These are phyloP conservation scores for Anneissia japonica DNA, from an alignment of 35 echinoderm and acorn worm genomes.

Conservation along the genomic window DNA sequence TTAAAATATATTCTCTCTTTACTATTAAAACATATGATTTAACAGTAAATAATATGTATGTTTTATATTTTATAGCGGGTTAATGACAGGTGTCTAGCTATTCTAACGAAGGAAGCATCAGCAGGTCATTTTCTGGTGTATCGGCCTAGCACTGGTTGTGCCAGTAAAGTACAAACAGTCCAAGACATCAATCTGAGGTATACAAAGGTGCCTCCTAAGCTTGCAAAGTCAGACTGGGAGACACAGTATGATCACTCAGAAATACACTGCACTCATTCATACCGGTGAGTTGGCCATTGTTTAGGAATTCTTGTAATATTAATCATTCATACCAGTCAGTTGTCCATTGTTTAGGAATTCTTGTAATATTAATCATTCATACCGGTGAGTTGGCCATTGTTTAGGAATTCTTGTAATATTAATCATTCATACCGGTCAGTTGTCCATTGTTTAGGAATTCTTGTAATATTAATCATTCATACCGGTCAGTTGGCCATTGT, in stretches of 20 bases:
- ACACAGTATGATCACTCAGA: not conserved
- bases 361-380: too few species aligned
- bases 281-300: not conserved
- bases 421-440: too few species aligned
- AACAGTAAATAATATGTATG: too few species aligned
- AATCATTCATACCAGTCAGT: too few species aligned
- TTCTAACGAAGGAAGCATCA: not conserved
- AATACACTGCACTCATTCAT: not conserved
- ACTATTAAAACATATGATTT: too few species aligned
- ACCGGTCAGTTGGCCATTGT: not conserved
- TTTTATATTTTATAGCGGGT: not conserved
- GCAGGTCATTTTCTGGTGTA: not conserved
- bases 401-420: too few species aligned
- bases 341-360: too few species aligned
- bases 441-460: too few species aligned
- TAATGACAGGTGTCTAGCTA: not conserved
- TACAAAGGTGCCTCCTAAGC: not conserved
- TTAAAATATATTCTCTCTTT: too few species aligned
- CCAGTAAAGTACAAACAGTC: not conserved
- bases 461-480: too few species aligned
- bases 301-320: too few species aligned
- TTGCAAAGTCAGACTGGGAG: not conserved
- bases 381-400: not conserved
- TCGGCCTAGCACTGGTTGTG: not conserved
- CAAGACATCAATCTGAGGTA: not conserved